Percentiles rank a stretch among this genome's conserved stretches.
phyloP scores from a whole-genome alignment of 2,797 vertebrate genomes.

The Schizothorax lantsangensis region DNA sequence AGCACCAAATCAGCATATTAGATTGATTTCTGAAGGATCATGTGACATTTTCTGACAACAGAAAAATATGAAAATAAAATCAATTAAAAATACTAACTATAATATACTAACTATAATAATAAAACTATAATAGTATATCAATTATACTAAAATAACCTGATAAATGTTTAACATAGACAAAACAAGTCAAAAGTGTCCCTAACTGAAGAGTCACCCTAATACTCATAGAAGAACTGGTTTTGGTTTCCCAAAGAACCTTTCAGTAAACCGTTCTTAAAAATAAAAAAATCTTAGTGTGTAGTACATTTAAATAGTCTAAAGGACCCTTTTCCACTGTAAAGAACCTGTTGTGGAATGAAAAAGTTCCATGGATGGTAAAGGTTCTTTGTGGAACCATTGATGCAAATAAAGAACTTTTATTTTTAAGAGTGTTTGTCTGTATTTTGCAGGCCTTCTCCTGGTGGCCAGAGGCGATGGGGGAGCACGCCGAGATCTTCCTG shows the following conservation, averaged over 20 bases:
- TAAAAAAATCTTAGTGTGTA: no score
- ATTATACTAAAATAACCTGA: not conserved
- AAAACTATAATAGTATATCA: not conserved
- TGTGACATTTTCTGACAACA: not conserved
- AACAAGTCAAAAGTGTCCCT: not conserved
- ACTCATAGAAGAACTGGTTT: no score
- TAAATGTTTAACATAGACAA: no score
- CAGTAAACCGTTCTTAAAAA: no score
- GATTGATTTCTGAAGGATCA: no score
- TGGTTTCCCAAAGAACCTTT: no score
- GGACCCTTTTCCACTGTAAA: not conserved
- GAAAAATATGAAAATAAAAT: not conserved
- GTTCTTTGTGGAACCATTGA: not conserved
- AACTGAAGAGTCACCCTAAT: not conserved
- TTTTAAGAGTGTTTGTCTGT: not conserved
- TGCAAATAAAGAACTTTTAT: not conserved
- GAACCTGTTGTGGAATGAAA: not conserved
- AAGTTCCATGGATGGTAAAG: not conserved
- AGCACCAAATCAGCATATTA: not conserved
- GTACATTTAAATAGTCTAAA: not conserved
- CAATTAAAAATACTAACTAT: not conserved
- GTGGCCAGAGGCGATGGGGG: conserved; percentile 92
- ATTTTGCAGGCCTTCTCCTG: conserved; percentile 88
- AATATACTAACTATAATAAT: not conserved
- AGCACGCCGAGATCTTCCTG: conserved; percentile 92